Conservation (phyloP, 92 coral and sea anemone genomes). For the Epizoanthus scotinus region DNA sequence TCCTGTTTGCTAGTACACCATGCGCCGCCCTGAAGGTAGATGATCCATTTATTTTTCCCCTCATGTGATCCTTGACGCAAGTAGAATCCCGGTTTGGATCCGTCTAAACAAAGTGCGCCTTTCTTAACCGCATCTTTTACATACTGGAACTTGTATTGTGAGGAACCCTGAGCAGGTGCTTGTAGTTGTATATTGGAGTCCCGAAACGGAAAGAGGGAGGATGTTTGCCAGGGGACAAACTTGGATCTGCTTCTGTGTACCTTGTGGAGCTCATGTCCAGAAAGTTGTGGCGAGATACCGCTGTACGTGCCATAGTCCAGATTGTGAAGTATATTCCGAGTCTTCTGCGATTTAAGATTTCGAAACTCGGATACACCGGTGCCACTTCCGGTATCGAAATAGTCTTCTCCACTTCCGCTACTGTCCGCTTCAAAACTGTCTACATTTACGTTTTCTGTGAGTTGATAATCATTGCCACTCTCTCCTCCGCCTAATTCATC, state of each 20-base stretch:
- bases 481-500: background rate
- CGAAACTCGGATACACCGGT: background rate
- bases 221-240: background rate
- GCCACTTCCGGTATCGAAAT: background rate
- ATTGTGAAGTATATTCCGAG: constrained; percentile 11
- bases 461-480: background rate
- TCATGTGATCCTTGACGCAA: constrained; percentile 58
- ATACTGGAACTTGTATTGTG: constrained; percentile 50
- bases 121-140: constrained; percentile 57
- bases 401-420: constrained; percentile 10
- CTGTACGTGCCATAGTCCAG: constrained; percentile 2
- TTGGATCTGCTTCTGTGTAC: constrained; percentile 3
- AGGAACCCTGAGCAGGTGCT: background rate
- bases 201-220: constrained; percentile 4
- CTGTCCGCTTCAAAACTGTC: background rate
- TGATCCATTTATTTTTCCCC: constrained; percentile 42
- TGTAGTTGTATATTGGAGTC: background rate
- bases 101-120: constrained; percentile 92
- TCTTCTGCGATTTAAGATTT: background rate
- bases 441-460: background rate
- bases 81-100: constrained; percentile 84
- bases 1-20: constrained; percentile 50
- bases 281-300: background rate
- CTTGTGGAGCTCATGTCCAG: background rate
- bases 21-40: constrained; percentile 50